Evolutionary conservation across 2,113 vertebrate genomes (phyloP).

Genomic region (Prinia subflava): DNA sequence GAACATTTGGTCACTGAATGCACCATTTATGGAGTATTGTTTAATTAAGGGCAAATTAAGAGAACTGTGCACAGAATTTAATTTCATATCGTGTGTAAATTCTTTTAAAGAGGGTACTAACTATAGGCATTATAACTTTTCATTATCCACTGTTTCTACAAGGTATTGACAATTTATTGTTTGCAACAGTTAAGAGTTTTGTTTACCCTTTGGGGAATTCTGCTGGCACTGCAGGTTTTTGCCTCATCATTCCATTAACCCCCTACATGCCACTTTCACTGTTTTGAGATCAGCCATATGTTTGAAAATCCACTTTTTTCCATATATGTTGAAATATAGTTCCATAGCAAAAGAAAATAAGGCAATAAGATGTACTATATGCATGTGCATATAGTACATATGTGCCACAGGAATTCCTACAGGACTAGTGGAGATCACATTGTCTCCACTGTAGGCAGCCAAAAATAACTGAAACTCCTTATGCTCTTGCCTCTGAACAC

Average conservation of each 20-base stretch:
- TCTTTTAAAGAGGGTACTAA: constrained; percentile 88
- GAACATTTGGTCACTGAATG: constrained; percentile 93
- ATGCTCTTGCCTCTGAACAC: not conserved
- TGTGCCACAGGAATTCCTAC: not conserved
- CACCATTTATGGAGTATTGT: constrained; percentile 94
- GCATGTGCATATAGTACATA: not conserved
- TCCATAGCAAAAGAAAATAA: not conserved
- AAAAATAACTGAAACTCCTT: not conserved
- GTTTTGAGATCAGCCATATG: not conserved
- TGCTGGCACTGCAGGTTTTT: constrained; percentile 67
- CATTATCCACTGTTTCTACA: constrained; percentile 88
- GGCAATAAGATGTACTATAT: not conserved
- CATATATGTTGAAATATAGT: not conserved
- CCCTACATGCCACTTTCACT: constrained; percentile 6
- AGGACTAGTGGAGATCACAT: not conserved
- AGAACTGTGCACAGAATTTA: constrained; percentile 92
- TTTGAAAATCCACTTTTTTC: not conserved
- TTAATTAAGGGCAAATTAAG: constrained; percentile 97
- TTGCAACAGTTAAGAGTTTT: constrained; percentile 79
- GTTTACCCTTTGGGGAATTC: constrained; percentile 79
- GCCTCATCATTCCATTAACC: constrained; percentile 68
- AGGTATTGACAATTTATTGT: constrained; percentile 80
- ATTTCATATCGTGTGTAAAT: constrained; percentile 89
- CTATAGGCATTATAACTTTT: constrained; percentile 92
- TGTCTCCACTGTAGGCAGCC: not conserved